These are phyloP conservation scores for Sinonovacula constricta DNA, from an alignment of 1,140 invertebrate genomes.

Conservation along the genomic window DNA sequence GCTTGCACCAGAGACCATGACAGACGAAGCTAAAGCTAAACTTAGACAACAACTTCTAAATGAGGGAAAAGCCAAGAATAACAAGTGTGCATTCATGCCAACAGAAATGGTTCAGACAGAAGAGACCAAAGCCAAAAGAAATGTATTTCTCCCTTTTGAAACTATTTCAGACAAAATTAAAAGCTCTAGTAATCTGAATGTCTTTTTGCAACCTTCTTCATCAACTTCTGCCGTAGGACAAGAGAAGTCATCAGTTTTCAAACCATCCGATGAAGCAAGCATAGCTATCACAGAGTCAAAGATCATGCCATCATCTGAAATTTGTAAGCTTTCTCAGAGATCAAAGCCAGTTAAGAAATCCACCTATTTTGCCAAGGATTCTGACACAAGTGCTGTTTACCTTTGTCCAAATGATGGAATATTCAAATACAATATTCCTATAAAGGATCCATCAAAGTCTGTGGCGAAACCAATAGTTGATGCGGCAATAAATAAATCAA, in stretches of 20 bases:
- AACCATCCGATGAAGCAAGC: background rate
- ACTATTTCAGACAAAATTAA: too few relatives aligned
- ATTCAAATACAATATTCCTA: conserved; percentile 30
- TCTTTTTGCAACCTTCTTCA: background rate
- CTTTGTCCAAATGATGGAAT: conserved; percentile 33
- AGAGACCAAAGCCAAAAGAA: too few relatives aligned
- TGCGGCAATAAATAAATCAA: background rate
- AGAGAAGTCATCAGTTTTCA: background rate
- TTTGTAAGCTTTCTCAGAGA: background rate
- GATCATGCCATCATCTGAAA: background rate
- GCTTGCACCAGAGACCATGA: background rate
- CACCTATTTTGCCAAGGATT: background rate
- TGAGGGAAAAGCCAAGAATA: too few relatives aligned
- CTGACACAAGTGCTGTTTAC: conserved; percentile 19
- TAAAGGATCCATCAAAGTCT: background rate
- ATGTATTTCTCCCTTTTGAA: too few relatives aligned
- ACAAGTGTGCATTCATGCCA: too few relatives aligned
- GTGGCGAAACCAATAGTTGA: background rate
- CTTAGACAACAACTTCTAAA: background rate
- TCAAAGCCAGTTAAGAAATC: background rate
- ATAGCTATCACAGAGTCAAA: background rate
- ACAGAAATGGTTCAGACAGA: too few relatives aligned
- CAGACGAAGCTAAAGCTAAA: background rate
- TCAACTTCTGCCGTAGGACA: background rate
- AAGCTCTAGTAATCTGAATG: too few relatives aligned